Evolutionary conservation across 2,888 invertebrate species (phyloP), one percentile per base, ranked within the genome.

Genomic region (Dasypogon diadema): DNA sequence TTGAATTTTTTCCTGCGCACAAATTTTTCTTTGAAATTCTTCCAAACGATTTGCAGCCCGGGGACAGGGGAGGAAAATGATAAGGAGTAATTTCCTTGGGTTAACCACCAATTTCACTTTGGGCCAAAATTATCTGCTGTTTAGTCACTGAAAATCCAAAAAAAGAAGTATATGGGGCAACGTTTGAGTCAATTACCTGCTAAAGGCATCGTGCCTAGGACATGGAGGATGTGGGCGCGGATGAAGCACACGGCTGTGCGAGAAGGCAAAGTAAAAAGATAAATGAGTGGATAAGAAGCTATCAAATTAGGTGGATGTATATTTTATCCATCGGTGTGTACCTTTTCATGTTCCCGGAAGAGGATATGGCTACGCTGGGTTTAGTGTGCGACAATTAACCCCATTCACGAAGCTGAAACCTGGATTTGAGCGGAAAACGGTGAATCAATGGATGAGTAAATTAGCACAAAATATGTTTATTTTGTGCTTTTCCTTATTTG

Each of bases 211-310:
- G 3, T 30, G n/a, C n/a, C 30, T 30, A 30, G 30, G 30, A 30
- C 30, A 8, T 8, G 30, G 4, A 5, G 8, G n/a, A 42, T n/a
- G 42, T 42, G 42, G 42, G 42, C 12, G 42, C 10, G n/a, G 42
- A 1, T 2, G 10, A 30, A 12, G n/a, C 12, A 42, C 42, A 42
- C 42, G n/a, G n/a, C n/a, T 42, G 30, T 42, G 42, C 42, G 42
- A 42, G 10, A 37, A 34, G 21, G 22, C n/a, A 65, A 65, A 65
- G 12, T 30, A 54, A 18, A 54, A 18, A 55, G 55, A 55, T 73
- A 73, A 73, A 73, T 73, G 56, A 73, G 56, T 56, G 26, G 56
- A 56, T 73, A 55, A 56, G 56, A 73, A 24, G 46, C 73, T 34
- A 73, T 56, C 73, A 73, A 73, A 73, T 56, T 73, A 73, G 73